phyloP scores from a whole-genome alignment of 92 coral and sea anemone genomes.

The Ricordea florida region DNA sequence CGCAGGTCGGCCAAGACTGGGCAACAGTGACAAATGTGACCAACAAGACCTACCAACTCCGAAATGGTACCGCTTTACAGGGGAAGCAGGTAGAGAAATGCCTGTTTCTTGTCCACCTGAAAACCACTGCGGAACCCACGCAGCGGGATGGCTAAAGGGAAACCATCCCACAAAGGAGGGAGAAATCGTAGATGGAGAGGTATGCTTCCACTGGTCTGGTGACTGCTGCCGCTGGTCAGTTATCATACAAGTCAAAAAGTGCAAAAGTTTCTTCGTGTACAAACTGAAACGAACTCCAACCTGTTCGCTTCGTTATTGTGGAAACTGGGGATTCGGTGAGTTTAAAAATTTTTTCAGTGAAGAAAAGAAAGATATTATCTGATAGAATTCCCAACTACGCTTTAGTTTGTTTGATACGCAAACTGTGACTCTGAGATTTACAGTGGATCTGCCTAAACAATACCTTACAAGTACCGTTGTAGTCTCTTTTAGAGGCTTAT shows the following conservation, averaged over 20 bases:
- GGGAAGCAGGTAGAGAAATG: no score
- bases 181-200: slow-evolving; percentile 30
- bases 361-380: not conserved
- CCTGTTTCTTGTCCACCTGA: no score
- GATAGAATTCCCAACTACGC: not conserved
- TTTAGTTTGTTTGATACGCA: not conserved
- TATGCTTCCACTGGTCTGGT: slow-evolving; percentile 39
- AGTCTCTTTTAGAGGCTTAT: no score
- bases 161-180: slow-evolving; percentile 46
- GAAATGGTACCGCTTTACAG: no score
- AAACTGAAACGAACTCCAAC: slow-evolving; percentile 18
- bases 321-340: slow-evolving; percentile 25
- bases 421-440: no score
- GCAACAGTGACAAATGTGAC: no score
- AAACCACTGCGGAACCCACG: slow-evolving; percentile 71
- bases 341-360: not conserved
- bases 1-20: no score
- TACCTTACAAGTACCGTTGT: no score
- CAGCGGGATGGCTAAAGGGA: slow-evolving; percentile 64
- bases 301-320: slow-evolving; percentile 28
- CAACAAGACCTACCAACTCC: no score
- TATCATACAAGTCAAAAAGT: slow-evolving; percentile 52
- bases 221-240: slow-evolving; percentile 44
- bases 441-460: no score
- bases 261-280: slow-evolving; percentile 41